Evolutionary conservation across 2,888 invertebrate species (phyloP).

Genomic region (Macaria notata): DNA sequence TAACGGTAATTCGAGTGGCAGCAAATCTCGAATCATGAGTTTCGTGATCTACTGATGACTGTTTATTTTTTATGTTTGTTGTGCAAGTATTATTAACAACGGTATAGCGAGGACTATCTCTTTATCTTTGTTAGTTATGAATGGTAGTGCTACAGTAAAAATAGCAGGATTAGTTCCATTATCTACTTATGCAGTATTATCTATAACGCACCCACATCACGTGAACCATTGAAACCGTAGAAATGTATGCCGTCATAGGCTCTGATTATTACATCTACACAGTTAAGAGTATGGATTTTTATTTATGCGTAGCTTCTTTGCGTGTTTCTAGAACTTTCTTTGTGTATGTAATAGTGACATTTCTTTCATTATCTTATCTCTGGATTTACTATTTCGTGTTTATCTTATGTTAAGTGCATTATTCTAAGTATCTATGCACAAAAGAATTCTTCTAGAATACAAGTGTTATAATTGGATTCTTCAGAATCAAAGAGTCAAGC

Average conservation of each 20-base stretch:
- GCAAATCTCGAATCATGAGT: conserved; percentile 12
- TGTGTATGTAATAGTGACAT: neutral
- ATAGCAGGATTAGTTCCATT: too few species aligned
- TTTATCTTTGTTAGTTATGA: too few species aligned
- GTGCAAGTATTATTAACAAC: conserved; percentile 1
- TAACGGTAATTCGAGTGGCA: conserved; percentile 9
- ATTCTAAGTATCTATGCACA: neutral
- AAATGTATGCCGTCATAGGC: conserved; percentile 46
- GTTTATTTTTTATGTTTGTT: conserved; percentile 12
- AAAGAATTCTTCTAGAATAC: neutral
- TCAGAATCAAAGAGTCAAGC: conserved; percentile 2
- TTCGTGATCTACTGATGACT: conserved; percentile 16
- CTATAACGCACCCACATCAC: conserved; percentile 33
- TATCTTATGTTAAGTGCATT: too few species aligned
- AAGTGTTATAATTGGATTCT: conserved; percentile 3
- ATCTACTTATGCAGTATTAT: too few species aligned
- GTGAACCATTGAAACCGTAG: conserved; percentile 47
- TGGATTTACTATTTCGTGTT: too few species aligned
- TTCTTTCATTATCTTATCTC: too few species aligned
- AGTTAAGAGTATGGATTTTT: conserved; percentile 28
- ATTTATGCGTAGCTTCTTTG: conserved; percentile 11
- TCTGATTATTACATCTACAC: conserved; percentile 43
- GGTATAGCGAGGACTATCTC: too few species aligned
- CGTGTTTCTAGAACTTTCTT: conserved; percentile 22
- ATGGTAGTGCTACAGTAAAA: too few species aligned